phyloP scores from a whole-genome alignment of 2,888 invertebrate species.

The Drepana falcataria region DNA sequence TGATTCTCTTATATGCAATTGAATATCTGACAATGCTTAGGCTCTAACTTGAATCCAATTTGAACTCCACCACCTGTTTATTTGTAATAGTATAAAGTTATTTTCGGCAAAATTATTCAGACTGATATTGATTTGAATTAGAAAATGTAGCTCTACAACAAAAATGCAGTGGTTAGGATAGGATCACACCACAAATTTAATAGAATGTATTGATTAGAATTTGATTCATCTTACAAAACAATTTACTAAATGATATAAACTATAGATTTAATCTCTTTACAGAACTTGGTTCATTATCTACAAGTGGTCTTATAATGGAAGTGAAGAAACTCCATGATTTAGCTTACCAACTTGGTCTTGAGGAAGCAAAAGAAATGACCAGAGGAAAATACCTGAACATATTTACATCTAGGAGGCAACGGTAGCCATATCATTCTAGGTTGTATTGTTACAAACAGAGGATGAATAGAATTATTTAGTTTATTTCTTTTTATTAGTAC shows the following conservation, averaged over 20 bases:
- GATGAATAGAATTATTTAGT: not conserved
- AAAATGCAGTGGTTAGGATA: no score
- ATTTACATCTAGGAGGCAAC: conserved; percentile 70
- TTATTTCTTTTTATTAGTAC: conserved; percentile 2
- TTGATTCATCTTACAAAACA: no score
- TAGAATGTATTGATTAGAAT: no score
- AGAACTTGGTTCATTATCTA: conserved; percentile 87
- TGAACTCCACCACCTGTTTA: no score
- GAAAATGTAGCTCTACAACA: no score
- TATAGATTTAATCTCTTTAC: conserved; percentile 27
- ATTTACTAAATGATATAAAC: not conserved
- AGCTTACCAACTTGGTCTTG: conserved; percentile 95
- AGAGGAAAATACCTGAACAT: conserved; percentile 96
- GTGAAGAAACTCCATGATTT: conserved; percentile 95
- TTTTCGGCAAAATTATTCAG: no score
- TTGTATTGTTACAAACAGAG: not conserved
- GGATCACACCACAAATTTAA: no score
- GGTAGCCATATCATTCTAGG: conserved; percentile 22
- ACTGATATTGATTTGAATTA: no score
- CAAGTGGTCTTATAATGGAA: conserved; percentile 92
- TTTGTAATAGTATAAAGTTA: no score
- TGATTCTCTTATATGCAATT: no score
- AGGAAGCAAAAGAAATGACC: conserved; percentile 98
- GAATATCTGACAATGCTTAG: no score
- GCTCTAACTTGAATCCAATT: no score